These are phyloP conservation scores for Sardinella longiceps DNA, from an alignment of 2,797 vertebrate genomes.

Conservation along the genomic window DNA sequence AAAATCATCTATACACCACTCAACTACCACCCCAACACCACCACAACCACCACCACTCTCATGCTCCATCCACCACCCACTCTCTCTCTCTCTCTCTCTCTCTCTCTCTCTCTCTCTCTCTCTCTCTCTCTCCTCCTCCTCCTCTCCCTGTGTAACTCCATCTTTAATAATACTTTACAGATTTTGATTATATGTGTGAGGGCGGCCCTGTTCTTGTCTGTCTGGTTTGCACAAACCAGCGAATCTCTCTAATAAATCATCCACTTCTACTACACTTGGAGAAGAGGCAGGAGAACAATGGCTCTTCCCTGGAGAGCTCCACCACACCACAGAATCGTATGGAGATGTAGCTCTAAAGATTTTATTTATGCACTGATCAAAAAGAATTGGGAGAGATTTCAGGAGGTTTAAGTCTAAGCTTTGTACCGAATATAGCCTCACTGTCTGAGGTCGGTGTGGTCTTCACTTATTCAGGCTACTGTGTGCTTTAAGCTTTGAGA, in stretches of 20 bases:
- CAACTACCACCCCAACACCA: neutral
- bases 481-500: no score
- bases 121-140: neutral
- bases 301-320: neutral
- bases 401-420: no score
- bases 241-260: neutral
- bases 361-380: neutral
- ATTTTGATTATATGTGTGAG: constrained; percentile 38
- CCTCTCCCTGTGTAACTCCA: constrained; percentile 32
- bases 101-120: neutral
- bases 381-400: neutral
- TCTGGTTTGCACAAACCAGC: neutral
- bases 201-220: neutral
- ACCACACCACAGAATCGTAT: neutral
- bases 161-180: constrained; percentile 52
- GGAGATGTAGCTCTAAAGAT: neutral
- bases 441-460: no score
- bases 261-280: neutral
- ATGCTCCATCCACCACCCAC: neutral
- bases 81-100: neutral
- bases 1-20: constrained; percentile 48
- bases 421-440: no score
- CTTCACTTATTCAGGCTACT: no score
- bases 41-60: neutral
- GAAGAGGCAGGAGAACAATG: neutral